phyloP scores from a whole-genome alignment of 2,888 invertebrate genomes.

The Andrena fulva region DNA sequence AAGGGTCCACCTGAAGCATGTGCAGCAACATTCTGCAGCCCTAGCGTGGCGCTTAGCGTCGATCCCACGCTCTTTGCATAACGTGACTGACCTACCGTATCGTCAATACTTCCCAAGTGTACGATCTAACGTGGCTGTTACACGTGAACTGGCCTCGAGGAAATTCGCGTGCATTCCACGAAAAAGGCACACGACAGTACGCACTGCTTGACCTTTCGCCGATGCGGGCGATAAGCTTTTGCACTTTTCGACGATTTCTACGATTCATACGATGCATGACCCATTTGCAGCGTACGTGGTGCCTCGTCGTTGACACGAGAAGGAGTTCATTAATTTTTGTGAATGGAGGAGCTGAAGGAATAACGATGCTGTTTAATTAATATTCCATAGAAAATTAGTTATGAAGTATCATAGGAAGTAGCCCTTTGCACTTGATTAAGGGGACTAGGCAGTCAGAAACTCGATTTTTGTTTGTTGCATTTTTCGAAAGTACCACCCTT shows the following conservation, averaged over 20 bases:
- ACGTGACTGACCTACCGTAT: conserved; percentile 78
- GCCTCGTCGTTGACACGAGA: conserved; percentile 12
- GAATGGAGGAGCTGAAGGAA: not conserved
- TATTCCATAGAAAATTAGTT: too few relatives aligned
- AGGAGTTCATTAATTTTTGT: not conserved
- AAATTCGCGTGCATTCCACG: conserved; percentile 51
- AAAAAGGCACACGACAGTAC: conserved; percentile 31
- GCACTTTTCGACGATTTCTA: conserved; percentile 1
- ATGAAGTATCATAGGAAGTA: too few relatives aligned
- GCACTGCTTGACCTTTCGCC: conserved; percentile 34
- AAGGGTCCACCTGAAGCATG: not conserved
- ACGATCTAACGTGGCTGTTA: conserved; percentile 41
- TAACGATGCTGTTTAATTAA: too few relatives aligned
- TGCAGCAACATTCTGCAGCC: not conserved
- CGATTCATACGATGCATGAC: conserved; percentile 12
- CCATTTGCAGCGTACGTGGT: conserved; percentile 11
- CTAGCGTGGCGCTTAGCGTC: conserved; percentile 68
- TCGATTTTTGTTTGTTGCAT: too few relatives aligned
- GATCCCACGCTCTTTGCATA: conserved; percentile 81
- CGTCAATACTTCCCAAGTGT: conserved; percentile 42
- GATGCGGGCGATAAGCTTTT: conserved; percentile 15
- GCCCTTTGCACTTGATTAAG: too few relatives aligned
- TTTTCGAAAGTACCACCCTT: too few relatives aligned
- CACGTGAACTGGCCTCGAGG: conserved; percentile 37
- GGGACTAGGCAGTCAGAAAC: too few relatives aligned